Base-by-base conservation (phyloP, 2,888 invertebrate species). In the Lasius platythorax region DNA sequence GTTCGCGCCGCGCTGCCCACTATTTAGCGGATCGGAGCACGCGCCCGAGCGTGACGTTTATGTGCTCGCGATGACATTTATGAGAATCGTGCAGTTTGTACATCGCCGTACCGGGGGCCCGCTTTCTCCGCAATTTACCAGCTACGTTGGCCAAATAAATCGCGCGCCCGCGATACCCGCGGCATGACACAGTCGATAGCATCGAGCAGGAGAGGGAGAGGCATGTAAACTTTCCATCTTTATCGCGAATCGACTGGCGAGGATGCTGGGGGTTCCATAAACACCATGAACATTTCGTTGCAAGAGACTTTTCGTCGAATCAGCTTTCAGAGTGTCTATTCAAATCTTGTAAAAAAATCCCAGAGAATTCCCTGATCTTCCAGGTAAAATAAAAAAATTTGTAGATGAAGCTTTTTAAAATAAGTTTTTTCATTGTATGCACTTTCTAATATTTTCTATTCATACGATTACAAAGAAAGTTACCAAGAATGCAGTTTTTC, bases 31-130 rank as follows among this genome's bases (percentile, higher is more conserved):
- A 67, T 56, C 37, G 37, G 2, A 8, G 12, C 28, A 67, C 67
- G 40, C 30, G 40, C 30, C 53, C 70, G 43, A 15, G 67, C 23
- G n/a, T 23, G 79, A 79, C 46, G 58, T 72, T 79, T 61, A 72
- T 46, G 58, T 12, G 58, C 58, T 28, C 76, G 68, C 76, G 33
- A 67, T 78, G 70, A 79, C 79, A 79, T 79, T 79, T 79, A 72
- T 72, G 79, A 72, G 58, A 46, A 72, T 61, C 79, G 79, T 61
- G 72, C 70, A 68, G 46, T 46, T 46, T 50, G 70, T 58, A 58
- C 79, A 61, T 61, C 33, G 78, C 56, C 50, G 50, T 50, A 50
- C 12, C n/a, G 40, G 66, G 40, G 40, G 12, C 40, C 30, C 28
- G 68, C 43, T 58, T 78, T 70, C 70, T 70, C 78, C 70, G 56